Evolutionary conservation across 2,113 vertebrate genomes (phyloP), one percentile per base, ranked within the genome.

Genomic region (Aegithalos caudatus): DNA sequence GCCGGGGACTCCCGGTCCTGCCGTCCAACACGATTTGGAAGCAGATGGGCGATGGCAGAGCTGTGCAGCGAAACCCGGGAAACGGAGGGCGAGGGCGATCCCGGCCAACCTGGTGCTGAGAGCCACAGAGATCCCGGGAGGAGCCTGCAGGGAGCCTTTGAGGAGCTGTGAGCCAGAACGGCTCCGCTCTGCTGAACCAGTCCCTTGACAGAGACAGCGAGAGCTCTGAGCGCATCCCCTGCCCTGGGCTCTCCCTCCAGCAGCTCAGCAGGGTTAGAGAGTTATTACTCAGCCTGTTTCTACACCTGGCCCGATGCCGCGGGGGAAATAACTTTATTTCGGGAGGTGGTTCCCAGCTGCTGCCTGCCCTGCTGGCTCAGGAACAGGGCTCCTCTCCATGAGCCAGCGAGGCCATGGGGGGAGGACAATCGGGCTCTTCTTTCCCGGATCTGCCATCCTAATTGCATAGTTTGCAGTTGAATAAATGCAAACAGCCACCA

Each of bases 391-490:
- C 3, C 54, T 81, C 54, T 40, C 48, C 6, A 2, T 1, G 27
- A 64, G 56, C 3, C 1, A 51, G 29, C 1, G 27, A 69, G 61
- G 66, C 78, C 10, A 20, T 4, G 42, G 31, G 8, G 35, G 54
- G 12, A 64, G 40, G 78, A 94, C 91, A 94, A 89, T 81, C 4
- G 28, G 0, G 71, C 62, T 66, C 62, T 89, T 95, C 84, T 86
- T 81, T 48, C 78, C 48, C 5, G 0, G 66, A 28, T 67, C 50
- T 12, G 48, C 82, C 11, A 38, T 57, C 77, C 94, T 87, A 89
- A 94, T 91, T 92, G 95, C 93, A 84, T 81, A 22, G 78, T 80
- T 95, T 51, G 78, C 79, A 80, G 91, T 47, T 90, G 87, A 90
- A 92, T 88, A 90, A 90, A 80, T 69, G 96, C 81, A 66, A 86